Evolutionary conservation across 2,113 vertebrate genomes (phyloP).

Genomic region (Sialia sialis): DNA sequence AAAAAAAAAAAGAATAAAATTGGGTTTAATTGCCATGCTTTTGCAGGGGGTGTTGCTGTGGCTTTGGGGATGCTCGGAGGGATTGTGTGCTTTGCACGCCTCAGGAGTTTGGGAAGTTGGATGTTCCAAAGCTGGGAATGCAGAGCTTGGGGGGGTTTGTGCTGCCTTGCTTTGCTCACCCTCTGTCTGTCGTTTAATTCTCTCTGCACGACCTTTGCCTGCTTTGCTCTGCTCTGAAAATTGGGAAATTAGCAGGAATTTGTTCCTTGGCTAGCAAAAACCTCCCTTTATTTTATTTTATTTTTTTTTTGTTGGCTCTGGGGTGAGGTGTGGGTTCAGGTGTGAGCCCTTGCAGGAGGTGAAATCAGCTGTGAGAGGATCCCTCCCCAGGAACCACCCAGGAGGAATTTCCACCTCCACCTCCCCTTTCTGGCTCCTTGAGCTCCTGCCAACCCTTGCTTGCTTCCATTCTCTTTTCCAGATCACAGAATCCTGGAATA

Average conservation of each 20-base stretch:
- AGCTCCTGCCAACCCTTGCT: accelerated
- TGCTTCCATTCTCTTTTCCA: neutral
- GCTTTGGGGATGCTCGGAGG: neutral
- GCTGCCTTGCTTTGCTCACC: neutral
- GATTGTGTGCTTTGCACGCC: accelerated
- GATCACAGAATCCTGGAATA: accelerated
- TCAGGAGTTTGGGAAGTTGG: neutral
- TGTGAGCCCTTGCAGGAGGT: accelerated
- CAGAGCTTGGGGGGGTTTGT: neutral
- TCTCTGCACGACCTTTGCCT: neutral
- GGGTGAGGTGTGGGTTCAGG: neutral
- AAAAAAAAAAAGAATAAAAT: neutral
- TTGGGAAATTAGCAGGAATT: accelerated
- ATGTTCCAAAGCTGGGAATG: neutral
- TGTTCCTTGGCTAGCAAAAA: neutral
- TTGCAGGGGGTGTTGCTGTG: neutral
- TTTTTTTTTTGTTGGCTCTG: neutral
- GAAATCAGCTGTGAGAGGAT: neutral
- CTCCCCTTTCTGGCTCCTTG: neutral
- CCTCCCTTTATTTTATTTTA: neutral
- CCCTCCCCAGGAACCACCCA: neutral
- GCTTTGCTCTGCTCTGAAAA: neutral
- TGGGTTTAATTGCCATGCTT: neutral
- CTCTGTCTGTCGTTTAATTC: neutral
- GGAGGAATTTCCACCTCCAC: neutral